Evolutionary conservation across 1,140 invertebrate genomes (phyloP).

Genomic region (Belonocnema kinseyi): DNA sequence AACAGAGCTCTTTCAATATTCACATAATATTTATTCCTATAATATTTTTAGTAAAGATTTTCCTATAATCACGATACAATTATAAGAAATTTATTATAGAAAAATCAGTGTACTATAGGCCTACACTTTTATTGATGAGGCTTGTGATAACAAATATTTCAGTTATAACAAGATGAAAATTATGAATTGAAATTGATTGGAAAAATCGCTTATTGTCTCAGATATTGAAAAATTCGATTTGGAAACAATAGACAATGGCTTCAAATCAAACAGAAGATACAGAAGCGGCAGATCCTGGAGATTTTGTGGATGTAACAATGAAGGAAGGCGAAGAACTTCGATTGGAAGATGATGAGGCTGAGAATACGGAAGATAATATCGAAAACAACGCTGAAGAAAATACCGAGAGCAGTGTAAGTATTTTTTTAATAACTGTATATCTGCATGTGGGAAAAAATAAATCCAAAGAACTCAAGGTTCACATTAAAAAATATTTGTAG

Average conservation of each 20-base stretch:
- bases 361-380: background rate
- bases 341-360: background rate
- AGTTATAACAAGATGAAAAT: background rate
- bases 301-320: background rate
- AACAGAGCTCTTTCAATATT: no score
- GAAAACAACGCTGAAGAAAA: background rate
- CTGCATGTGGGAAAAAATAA: no score
- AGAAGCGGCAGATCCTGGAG: background rate
- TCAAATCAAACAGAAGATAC: background rate
- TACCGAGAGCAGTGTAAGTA: background rate
- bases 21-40: no score
- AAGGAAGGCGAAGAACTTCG: background rate
- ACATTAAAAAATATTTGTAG: no score
- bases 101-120: background rate
- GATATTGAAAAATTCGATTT: slow-evolving; percentile 7
- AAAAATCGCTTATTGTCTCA: background rate
- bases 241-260: slow-evolving; percentile 9
- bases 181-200: background rate
- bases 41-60: background rate
- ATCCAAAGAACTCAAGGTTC: no score
- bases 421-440: background rate
- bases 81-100: background rate
- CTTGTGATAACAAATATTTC: slow-evolving; percentile 3
- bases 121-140: background rate
- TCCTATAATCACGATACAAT: no score